phyloP scores from a whole-genome alignment of 1,140 invertebrate genomes.

The Leptonema lineaticorne region DNA sequence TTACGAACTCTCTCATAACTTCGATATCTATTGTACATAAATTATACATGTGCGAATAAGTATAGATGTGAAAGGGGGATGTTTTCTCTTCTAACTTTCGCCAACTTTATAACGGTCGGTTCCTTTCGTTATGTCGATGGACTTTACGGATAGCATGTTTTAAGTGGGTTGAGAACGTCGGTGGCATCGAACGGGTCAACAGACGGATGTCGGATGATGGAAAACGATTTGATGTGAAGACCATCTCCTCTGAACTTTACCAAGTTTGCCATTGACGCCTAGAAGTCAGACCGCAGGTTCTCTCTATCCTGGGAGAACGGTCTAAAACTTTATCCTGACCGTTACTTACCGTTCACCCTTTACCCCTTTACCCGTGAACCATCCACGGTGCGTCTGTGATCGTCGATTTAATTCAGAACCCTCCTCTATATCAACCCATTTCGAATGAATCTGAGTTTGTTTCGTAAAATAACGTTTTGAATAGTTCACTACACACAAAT shows the following conservation, averaged over 20 bases:
- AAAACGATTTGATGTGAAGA: slow-evolving; percentile 17
- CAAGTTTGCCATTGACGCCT: slow-evolving; percentile 27
- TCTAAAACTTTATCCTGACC: too few relatives aligned
- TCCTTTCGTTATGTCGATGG: not conserved
- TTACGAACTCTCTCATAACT: too few relatives aligned
- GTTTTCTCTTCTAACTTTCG: too few relatives aligned
- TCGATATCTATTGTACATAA: too few relatives aligned
- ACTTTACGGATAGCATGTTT: not conserved
- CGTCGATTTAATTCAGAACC: not conserved
- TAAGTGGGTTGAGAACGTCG: not conserved
- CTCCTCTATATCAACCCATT: not conserved
- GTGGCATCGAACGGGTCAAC: too few relatives aligned
- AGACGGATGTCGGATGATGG: too few relatives aligned
- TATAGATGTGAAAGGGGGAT: too few relatives aligned
- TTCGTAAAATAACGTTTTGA: not conserved
- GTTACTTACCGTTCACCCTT: too few relatives aligned
- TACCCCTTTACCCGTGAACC: slow-evolving; percentile 1
- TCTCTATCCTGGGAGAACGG: not conserved
- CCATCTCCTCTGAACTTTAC: slow-evolving; percentile 24
- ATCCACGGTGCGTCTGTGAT: too few relatives aligned
- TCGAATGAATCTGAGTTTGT: not conserved
- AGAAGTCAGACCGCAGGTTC: slow-evolving; percentile 12
- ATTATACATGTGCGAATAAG: too few relatives aligned
- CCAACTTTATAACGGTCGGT: not conserved
- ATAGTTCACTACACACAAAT: not conserved